Conservation (phyloP, 2,888 invertebrate genomes). For the Epistrophe eligans region DNA sequence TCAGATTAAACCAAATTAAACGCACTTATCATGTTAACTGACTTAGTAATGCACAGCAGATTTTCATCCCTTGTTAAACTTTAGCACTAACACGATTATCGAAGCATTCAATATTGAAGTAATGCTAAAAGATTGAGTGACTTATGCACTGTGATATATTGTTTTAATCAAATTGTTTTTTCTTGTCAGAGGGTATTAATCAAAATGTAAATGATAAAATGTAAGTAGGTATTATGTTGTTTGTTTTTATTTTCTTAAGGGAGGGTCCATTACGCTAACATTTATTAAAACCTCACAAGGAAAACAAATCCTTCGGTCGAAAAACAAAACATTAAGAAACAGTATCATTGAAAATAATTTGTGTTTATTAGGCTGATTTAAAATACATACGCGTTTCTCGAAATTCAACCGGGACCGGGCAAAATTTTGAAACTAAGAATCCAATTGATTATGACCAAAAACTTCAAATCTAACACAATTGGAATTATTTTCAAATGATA, state of each 20-base stretch:
- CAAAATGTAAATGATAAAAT: neutral
- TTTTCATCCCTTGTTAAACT: slow-evolving; percentile 6
- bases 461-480: too few relatives aligned
- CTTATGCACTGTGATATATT: neutral
- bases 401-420: too few relatives aligned
- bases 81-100: too few relatives aligned
- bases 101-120: too few relatives aligned
- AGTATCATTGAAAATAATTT: too few relatives aligned
- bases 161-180: slow-evolving; percentile 4
- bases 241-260: neutral
- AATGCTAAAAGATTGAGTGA: neutral
- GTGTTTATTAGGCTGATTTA: too few relatives aligned
- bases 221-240: neutral
- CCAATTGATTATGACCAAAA: too few relatives aligned
- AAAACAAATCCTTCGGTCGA: neutral
- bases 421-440: too few relatives aligned
- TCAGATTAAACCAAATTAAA: neutral
- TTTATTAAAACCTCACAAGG: neutral
- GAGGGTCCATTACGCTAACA: neutral
- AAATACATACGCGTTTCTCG: too few relatives aligned
- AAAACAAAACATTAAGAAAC: neutral
- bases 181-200: slow-evolving; percentile 2
- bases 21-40: neutral
- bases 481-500: too few relatives aligned
- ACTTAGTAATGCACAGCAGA: neutral